phyloP scores from a whole-genome alignment of 2,888 invertebrate species.

The Bombylius major region DNA sequence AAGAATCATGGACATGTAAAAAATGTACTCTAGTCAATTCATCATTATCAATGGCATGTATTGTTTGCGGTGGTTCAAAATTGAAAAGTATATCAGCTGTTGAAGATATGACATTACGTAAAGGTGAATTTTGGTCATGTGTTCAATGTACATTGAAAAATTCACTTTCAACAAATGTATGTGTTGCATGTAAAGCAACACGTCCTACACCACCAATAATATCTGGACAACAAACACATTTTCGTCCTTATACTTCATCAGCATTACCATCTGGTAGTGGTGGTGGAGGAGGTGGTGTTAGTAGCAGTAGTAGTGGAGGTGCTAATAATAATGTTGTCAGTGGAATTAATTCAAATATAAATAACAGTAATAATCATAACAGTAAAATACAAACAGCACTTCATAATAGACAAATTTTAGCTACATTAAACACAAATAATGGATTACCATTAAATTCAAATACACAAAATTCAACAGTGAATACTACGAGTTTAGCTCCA shows the following conservation, averaged over 20 bases:
- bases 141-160: conserved; percentile 71
- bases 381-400: conserved; percentile 17
- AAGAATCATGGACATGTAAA: conserved; percentile 66
- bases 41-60: conserved; percentile 56
- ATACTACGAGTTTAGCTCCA: conserved; percentile 21
- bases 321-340: conserved; percentile 2
- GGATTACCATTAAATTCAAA: conserved; percentile 1
- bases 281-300: conserved; percentile 8
- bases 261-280: conserved; percentile 10
- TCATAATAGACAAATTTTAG: conserved; percentile 19
- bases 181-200: conserved; percentile 64
- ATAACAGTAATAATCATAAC: conserved; percentile 5
- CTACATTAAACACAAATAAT: conserved; percentile 15
- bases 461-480: conserved; percentile 9
- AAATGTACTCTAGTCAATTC: conserved; percentile 81
- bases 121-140: conserved; percentile 69
- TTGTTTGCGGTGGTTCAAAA: conserved; percentile 77
- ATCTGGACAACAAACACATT: conserved; percentile 23
- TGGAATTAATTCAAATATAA: background rate
- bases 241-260: conserved; percentile 23
- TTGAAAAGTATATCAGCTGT: conserved; percentile 51
- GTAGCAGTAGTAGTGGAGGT: conserved; percentile 10
- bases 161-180: conserved; percentile 50
- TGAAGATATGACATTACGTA: conserved; percentile 55
- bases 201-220: conserved; percentile 32